Conservation (phyloP, 2,888 invertebrate genomes). For the Noctua janthe region DNA sequence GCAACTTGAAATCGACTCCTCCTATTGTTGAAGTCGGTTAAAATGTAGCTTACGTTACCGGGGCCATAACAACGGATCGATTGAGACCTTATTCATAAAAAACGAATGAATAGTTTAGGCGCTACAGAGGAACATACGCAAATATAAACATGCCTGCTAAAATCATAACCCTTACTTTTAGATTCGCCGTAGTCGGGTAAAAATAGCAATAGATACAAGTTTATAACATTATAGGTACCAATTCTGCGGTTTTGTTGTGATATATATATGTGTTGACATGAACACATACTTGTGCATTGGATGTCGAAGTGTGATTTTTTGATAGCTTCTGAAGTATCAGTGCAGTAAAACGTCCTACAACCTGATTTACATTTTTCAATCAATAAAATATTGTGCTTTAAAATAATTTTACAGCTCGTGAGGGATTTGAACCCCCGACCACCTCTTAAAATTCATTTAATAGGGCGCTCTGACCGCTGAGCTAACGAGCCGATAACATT, state of each 20-base stretch:
- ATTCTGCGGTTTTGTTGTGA: not conserved
- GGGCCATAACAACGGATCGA: no score
- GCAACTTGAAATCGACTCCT: no score
- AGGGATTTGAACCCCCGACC: slow-evolving; percentile 72
- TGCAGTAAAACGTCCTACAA: not conserved
- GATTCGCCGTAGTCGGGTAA: not conserved
- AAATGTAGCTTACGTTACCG: no score
- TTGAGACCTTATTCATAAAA: no score
- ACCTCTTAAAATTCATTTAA: slow-evolving; percentile 60
- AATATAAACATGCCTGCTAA: no score
- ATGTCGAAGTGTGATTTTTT: not conserved
- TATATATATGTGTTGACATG: not conserved
- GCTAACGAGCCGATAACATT: slow-evolving; percentile 66
- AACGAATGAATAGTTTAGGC: no score
- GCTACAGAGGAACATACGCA: no score
- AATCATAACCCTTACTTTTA: no score
- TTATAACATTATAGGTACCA: not conserved
- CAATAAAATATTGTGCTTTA: not conserved
- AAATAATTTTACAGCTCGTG: slow-evolving; percentile 64
- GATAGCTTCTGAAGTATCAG: not conserved
- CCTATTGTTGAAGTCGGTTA: no score
- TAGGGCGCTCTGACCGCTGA: slow-evolving; percentile 71
- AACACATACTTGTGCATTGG: not conserved
- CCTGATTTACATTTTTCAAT: not conserved
- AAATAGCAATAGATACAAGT: not conserved